Base-by-base conservation (phyloP, 1,140 invertebrate genomes). In the Monomorium pharaonis region DNA sequence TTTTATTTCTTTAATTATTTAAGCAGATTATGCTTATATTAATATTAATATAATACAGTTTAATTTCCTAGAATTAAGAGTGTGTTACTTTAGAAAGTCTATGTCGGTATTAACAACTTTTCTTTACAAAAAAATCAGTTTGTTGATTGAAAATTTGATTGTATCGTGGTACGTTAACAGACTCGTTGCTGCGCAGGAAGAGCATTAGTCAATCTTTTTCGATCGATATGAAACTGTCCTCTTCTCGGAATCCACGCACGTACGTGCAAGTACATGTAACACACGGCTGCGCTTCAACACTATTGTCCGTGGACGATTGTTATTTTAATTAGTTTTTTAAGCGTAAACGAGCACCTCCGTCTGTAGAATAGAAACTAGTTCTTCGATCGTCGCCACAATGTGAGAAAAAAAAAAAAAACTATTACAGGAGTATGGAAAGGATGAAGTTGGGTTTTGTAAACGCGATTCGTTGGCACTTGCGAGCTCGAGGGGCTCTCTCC, bases 281-380 rank as follows among this genome's bases (percentile, higher is more conserved):
- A 74, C 27, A 47, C 49, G 12, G 14, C n/a, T 56, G 78, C 76
- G n/a, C 27, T 16, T 49, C 27, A 14, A 30, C 76, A 62, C 76
- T 44, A 24, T 81, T 44, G 33, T 44, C 44, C 51, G 12, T n/a
- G 4, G 37, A 7, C 74, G 56, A 54, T 72, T 65, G 63, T 83
- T 70, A 49, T 42, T 77, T 76, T 89, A 77, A 89, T 89, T 86
- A 88, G 75, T 62, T 74, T 86, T 86, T 89, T 65, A 87, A 86
- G 42, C 63, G 76, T 72, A 83, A 89, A 89, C 86, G 87, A 72
- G 60, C 49, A 16, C n/a, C 14, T 21, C n/a, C 44, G 27, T 47
- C n/a, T 21, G 6, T n/a, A 12, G 21, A 76, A 83, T 78, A 51
- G 47, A 12, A 49, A 37, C 16, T 67, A 51, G 30, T 24, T 10